Base-by-base conservation (phyloP, 2,797 vertebrate species). In the Mastacembelus armatus region DNA sequence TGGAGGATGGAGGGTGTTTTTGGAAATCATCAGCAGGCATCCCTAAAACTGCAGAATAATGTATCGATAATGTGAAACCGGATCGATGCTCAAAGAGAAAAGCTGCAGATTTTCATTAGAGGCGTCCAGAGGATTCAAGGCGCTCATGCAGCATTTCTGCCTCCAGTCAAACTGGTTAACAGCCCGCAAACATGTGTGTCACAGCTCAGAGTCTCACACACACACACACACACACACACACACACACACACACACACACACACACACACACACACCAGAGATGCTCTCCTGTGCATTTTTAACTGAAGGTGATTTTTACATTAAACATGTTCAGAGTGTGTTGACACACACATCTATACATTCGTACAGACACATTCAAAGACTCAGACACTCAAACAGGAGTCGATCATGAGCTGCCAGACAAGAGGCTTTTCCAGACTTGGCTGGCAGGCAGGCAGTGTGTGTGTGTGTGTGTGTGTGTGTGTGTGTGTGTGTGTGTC, bases 51-150 rank as follows among this genome's bases (percentile, higher is more conserved):
- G 22, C 22, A 66, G 66, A 67, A 74, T 57, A 57, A 73, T 64
- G 54, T 67, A 4, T 72, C 67, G 60, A 77, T 74, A 58, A 74
- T 59, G 66, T 66, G 61, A 62, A 67, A 50, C 22, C 22, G 36
- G 35, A 74, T 71, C 32, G 73, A 82, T 67, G 62, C 33, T 40
- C 32, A 4, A 0, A 1, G 40, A 63, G 24, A 60, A 47, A 48
- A 64, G 42, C 22, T 39, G 3, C 7, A 39, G 38, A 38, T 45
- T 77, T 70, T 72, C 52, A 80, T 65, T 64, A 64, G 66, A 52
- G 57, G 40, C 18, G 56, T 47, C 30, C 16, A 2, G 22, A 58
- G 60, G 30, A 48, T 24, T 38, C 2, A 27, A 58, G 38, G n/a
- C 6, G 14, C 19, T 15, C 4, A 18, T 7, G 9, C 40, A 14